Conservation (phyloP, 2,113 vertebrate genomes). For the Hoplias malabaricus region DNA sequence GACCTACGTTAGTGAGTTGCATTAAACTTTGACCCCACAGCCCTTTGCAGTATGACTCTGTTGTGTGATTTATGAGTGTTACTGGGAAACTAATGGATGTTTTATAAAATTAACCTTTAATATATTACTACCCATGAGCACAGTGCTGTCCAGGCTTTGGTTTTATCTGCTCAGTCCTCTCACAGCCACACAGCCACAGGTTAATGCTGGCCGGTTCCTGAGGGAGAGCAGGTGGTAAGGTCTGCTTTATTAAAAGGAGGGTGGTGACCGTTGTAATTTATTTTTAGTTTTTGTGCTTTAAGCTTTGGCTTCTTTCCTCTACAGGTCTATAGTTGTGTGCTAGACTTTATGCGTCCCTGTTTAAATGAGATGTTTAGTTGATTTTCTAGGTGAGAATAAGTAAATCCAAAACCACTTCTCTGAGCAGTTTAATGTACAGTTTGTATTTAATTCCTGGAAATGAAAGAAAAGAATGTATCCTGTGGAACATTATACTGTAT, state of each 20-base stretch:
- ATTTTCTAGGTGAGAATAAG: too few relatives aligned
- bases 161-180: background rate
- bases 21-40: too few relatives aligned
- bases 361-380: too few relatives aligned
- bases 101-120: background rate
- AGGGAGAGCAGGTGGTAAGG: background rate
- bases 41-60: background rate
- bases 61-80: background rate
- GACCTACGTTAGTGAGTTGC: too few relatives aligned
- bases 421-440: too few relatives aligned
- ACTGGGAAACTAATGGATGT: background rate
- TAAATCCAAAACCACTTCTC: too few relatives aligned
- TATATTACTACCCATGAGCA: background rate
- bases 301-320: too few relatives aligned
- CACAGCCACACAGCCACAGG: background rate
- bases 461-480: too few relatives aligned
- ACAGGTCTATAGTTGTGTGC: too few relatives aligned
- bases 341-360: too few relatives aligned
- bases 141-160: background rate
- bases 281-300: background rate
- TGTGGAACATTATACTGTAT: too few relatives aligned
- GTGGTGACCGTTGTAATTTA: background rate
- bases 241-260: background rate
- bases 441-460: too few relatives aligned
- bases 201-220: background rate